A percentile compares a stretch with the other conserved stretches of the same genome.
Evolutionary conservation across 2,113 vertebrate species (phyloP).

Genomic region (Telmatochromis sp.): DNA sequence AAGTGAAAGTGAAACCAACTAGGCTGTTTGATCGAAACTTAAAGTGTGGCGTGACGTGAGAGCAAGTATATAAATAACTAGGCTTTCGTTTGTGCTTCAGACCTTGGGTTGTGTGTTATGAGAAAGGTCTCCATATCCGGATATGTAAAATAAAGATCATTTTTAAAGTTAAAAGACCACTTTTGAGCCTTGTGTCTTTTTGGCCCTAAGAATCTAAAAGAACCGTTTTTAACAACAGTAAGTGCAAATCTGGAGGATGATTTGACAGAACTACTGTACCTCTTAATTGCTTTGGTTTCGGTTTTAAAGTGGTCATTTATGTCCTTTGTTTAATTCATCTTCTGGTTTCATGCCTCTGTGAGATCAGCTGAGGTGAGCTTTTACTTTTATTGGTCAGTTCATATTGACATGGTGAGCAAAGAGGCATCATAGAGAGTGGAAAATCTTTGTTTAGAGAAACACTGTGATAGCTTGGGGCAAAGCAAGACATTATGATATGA

Average conservation of each 20-base stretch:
- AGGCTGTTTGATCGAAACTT: background rate
- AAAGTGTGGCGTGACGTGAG: background rate
- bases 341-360: background rate
- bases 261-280: background rate
- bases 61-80: background rate
- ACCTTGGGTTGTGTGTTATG: background rate
- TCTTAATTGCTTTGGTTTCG: background rate
- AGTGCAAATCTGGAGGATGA: background rate
- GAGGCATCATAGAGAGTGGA: background rate
- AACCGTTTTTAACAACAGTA: background rate
- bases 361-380: background rate
- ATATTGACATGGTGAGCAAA: background rate
- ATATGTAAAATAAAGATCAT: background rate
- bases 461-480: background rate
- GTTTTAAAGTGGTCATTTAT: background rate
- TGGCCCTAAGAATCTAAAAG: background rate
- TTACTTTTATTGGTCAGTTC: conserved; percentile 1
- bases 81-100: background rate
- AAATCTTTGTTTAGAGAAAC: background rate
- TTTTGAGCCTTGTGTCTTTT: background rate
- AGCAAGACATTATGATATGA: background rate
- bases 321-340: background rate
- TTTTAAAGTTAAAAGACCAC: background rate
- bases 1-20: background rate
- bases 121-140: background rate